These are phyloP conservation scores for Euwallacea fornicatus DNA, from an alignment of 1,140 invertebrate species.

Conservation along the genomic window DNA sequence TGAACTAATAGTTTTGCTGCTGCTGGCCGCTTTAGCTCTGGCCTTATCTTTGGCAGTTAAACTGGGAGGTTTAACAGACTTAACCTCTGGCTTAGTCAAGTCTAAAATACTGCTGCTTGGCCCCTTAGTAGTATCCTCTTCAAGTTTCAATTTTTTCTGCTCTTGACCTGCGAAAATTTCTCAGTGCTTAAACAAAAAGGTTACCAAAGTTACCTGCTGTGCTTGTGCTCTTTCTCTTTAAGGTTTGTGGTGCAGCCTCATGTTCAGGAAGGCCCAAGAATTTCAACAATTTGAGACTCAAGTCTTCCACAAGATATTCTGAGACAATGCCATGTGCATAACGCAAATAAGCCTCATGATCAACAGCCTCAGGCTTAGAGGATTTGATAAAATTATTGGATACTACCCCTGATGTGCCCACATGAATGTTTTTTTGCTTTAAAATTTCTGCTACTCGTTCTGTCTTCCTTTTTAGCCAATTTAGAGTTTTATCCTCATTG, in stretches of 20 bases:
- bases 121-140: slow-evolving; percentile 45
- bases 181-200: not conserved
- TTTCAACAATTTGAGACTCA: slow-evolving; percentile 62
- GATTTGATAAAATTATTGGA: slow-evolving; percentile 69
- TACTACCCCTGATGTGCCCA: slow-evolving; percentile 63
- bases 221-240: slow-evolving; percentile 62
- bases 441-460: slow-evolving; percentile 64
- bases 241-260: slow-evolving; percentile 55
- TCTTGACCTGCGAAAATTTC: slow-evolving; percentile 37
- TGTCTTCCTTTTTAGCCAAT: slow-evolving; percentile 72
- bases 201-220: slow-evolving; percentile 5
- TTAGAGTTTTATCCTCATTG: slow-evolving; percentile 72
- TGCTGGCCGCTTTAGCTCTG: slow-evolving; percentile 70
- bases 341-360: slow-evolving; percentile 64
- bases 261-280: slow-evolving; percentile 62
- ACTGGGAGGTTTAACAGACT: slow-evolving; percentile 54
- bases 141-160: slow-evolving; percentile 53
- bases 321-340: slow-evolving; percentile 71
- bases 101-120: slow-evolving; percentile 45
- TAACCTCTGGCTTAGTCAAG: slow-evolving; percentile 46
- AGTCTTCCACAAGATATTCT: slow-evolving; percentile 68
- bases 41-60: slow-evolving; percentile 69
- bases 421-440: slow-evolving; percentile 70
- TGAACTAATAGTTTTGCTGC: slow-evolving; percentile 72
- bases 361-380: slow-evolving; percentile 40